phyloP scores from a whole-genome alignment of 1,140 invertebrate species.

The Oryzaephilus surinamensis region DNA sequence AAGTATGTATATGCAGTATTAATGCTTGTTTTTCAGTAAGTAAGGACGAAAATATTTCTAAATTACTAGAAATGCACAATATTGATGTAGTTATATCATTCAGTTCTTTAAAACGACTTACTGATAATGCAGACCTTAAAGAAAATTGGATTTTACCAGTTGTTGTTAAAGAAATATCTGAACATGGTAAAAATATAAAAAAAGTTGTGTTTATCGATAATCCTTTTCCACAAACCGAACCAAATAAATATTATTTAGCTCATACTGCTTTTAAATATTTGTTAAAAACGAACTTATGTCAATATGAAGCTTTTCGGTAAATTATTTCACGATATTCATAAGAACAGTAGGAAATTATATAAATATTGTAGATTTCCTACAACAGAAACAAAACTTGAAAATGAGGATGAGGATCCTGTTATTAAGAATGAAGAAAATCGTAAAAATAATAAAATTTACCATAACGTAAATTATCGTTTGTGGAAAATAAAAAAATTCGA shows the following conservation, averaged over 20 bases:
- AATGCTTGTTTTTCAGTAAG: constrained; percentile 35
- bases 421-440: neutral
- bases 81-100: constrained; percentile 40
- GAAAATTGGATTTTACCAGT: constrained; percentile 38
- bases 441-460: constrained; percentile 14
- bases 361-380: constrained; percentile 2
- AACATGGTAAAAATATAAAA: constrained; percentile 20
- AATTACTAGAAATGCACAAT: constrained; percentile 28
- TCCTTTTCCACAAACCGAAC: constrained; percentile 29
- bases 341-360: neutral
- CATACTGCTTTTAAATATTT: constrained; percentile 33
- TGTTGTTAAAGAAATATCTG: constrained; percentile 32
- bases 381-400: constrained; percentile 1
- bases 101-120: constrained; percentile 37
- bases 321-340: neutral
- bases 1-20: constrained; percentile 3
- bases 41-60: constrained; percentile 35
- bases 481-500: constrained; percentile 35
- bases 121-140: constrained; percentile 31
- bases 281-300: constrained; percentile 30
- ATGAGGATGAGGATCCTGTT: neutral
- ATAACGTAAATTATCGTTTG: constrained; percentile 36
- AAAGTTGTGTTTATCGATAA: constrained; percentile 40
- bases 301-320: constrained; percentile 22
- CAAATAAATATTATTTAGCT: constrained; percentile 33